Percentiles rank a stretch among this genome's conserved stretches.
These are phyloP conservation scores for Hippopotamus amphibius DNA, from an alignment of 2,113 vertebrate species.

Conservation along the genomic window DNA sequence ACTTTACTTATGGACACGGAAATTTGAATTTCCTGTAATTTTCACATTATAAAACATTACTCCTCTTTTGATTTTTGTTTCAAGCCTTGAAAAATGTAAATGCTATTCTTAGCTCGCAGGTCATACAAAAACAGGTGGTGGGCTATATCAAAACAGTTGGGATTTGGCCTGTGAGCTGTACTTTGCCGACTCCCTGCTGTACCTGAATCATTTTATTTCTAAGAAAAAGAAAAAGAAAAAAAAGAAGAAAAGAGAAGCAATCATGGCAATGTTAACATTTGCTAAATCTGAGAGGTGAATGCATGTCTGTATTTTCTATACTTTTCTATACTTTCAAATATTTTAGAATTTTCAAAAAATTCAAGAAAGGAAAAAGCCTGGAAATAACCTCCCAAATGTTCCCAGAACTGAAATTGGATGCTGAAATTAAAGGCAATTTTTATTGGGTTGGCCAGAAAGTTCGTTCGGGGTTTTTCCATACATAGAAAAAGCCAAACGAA, in stretches of 20 bases:
- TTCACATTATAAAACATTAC: neutral
- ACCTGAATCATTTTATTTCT: neutral
- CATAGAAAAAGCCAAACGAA: no score
- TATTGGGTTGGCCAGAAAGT: no score
- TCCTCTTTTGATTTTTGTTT: constrained; percentile 19
- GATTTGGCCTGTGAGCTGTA: neutral
- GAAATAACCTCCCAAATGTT: neutral
- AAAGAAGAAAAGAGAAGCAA: neutral
- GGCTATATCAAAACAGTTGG: neutral
- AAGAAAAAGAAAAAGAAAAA: neutral
- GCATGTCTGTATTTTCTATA: neutral
- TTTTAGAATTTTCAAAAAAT: constrained; percentile 8
- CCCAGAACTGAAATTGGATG: neutral
- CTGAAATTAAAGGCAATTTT: neutral
- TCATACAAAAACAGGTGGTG: neutral
- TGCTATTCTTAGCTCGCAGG: neutral
- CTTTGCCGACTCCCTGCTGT: neutral
- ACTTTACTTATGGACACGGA: neutral
- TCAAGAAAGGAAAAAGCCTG: neutral
- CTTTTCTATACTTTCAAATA: constrained; percentile 2
- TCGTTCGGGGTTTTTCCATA: no score
- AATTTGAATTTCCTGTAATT: neutral
- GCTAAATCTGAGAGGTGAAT: neutral
- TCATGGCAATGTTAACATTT: neutral
- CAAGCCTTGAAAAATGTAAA: neutral